Evolutionary conservation across 2,113 vertebrate species (phyloP).

Genomic region (Apaloderma vittatum): DNA sequence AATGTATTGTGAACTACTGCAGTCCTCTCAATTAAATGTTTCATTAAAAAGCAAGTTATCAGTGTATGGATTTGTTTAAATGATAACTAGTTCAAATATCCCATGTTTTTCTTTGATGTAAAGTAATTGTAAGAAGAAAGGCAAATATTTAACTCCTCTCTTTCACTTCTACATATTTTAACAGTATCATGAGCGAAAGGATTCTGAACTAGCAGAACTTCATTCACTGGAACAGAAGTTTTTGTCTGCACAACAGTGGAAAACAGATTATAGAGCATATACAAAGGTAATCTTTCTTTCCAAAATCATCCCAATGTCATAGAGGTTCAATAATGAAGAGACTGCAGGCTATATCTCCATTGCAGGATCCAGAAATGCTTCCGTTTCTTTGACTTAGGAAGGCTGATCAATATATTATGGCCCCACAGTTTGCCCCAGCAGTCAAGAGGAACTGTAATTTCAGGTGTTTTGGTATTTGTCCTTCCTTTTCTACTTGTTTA

Average conservation of each 20-base stretch:
- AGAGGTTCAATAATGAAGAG: neutral
- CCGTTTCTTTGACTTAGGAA: neutral
- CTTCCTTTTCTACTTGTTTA: neutral
- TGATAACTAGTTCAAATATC: neutral
- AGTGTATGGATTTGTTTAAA: neutral
- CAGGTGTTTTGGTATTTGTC: neutral
- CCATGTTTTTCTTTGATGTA: neutral
- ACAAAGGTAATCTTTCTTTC: conserved; percentile 76
- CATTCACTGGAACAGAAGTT: conserved; percentile 80
- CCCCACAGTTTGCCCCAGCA: neutral
- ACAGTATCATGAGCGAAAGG: conserved; percentile 81
- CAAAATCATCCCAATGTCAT: neutral
- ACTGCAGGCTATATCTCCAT: neutral
- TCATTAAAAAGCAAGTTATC: neutral
- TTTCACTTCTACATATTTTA: neutral
- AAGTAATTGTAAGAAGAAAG: neutral
- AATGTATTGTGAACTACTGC: neutral
- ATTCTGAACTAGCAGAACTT: conserved; percentile 85
- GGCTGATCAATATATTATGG: neutral
- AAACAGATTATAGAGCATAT: conserved; percentile 64
- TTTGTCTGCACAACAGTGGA: conserved; percentile 76
- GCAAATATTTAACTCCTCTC: neutral
- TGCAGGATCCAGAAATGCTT: neutral
- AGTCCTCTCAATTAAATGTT: neutral
- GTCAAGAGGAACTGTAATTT: neutral